These are phyloP conservation scores for Zophobas morio DNA, from an alignment of 1,140 invertebrate genomes.

Conservation along the genomic window DNA sequence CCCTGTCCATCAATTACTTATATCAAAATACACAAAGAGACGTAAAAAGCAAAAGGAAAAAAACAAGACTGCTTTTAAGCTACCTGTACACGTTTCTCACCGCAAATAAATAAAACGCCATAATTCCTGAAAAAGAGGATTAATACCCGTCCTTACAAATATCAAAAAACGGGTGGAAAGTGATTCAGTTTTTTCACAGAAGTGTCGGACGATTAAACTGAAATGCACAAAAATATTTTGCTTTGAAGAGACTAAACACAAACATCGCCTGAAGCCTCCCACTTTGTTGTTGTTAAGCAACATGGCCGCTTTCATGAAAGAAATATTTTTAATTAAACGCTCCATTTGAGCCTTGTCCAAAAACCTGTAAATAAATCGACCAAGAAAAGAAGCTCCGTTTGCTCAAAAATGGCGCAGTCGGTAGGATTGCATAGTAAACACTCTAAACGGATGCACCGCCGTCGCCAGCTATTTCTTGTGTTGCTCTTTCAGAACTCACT, in stretches of 20 bases:
- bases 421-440: no score
- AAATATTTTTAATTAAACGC: background rate
- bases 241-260: background rate
- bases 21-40: constrained; percentile 12
- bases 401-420: no score
- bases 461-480: no score
- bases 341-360: no score
- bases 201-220: background rate
- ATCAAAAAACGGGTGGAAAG: background rate
- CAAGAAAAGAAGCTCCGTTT: no score
- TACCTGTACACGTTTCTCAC: background rate
- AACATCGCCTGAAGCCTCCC: no score
- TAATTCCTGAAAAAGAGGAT: background rate
- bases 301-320: background rate
- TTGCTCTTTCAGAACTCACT: no score
- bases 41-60: background rate
- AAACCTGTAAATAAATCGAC: no score
- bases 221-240: background rate
- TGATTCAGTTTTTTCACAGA: background rate
- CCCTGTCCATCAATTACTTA: background rate
- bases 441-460: no score
- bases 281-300: background rate
- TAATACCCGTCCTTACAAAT: background rate
- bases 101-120: constrained; percentile 2
- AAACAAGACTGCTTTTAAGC: background rate